Base-by-base conservation (phyloP, 2,797 vertebrate genomes). In the Rhynchonycteris naso region DNA sequence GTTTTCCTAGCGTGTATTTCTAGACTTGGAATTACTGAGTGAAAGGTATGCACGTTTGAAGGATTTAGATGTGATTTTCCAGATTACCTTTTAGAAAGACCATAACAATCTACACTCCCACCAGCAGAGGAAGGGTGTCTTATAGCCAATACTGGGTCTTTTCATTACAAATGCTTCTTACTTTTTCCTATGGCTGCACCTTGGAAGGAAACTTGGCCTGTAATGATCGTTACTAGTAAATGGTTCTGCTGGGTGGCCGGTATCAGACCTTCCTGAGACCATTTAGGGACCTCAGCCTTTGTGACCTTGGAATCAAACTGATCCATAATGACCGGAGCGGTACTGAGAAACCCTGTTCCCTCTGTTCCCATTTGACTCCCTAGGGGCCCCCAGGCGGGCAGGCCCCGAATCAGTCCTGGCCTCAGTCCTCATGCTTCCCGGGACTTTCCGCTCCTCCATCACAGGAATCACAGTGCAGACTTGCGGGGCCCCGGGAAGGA, bases 1-100 rank as follows among this genome's bases (percentile, higher is more conserved):
- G 83, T 95, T 94, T 88, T 87, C 30, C 43, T 54, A 74, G 61
- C 54, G 63, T 92, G 79, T 33, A 90, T 96, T 90, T 93, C 92
- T 68, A 43, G 56, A 54, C 88, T 43, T 47, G 71, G 71, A 92
- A 58, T 88, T 58, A 65, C 88, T 74, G 63, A 92, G 69, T 92
- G 94, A 71, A 86, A 94, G 65, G 12, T 43, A 35, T 71, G 43
- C 33, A 24, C 22, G 47, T 61, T 93, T 78, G 72, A 54, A 80
- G 33, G 21, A 68, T 76, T 89, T 59, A 80, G 71, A 66, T 63
- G 52, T 47, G 72, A 83, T 66, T 65, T 52, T 22, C 52, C 87
- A 88, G 65, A 35, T 54, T 71, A 47, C 90, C 28, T 86, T 85
- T 82, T 50, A 80, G 81, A 66, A 93, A 91, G 30, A 35, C 82